These are phyloP conservation scores for Epiperipatus broadwayi DNA, from an alignment of 2,888 invertebrate genomes.

Conservation along the genomic window DNA sequence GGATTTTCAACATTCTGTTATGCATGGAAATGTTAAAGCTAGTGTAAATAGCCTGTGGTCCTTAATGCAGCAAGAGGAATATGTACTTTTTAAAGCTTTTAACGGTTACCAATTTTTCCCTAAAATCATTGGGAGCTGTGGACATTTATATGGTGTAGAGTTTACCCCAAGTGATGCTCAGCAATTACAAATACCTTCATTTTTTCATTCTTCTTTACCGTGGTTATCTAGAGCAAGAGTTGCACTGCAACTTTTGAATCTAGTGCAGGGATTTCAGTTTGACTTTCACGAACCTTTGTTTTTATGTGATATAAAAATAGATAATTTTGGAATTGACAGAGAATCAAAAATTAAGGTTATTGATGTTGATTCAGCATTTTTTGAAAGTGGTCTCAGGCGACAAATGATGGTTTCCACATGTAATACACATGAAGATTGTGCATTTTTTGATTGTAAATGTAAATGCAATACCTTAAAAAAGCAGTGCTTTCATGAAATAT, in stretches of 20 bases:
- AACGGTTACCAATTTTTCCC: constrained; percentile 43
- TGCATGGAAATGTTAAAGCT: no score
- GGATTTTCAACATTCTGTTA: constrained; percentile 13
- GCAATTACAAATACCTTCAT: no score
- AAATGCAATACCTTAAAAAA: constrained; percentile 36
- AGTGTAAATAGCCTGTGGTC: constrained; percentile 43
- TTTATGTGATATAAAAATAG: constrained; percentile 46
- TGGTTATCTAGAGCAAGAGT: constrained; percentile 20
- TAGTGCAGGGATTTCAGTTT: constrained; percentile 39
- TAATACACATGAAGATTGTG: constrained; percentile 41
- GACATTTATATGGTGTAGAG: constrained; percentile 44
- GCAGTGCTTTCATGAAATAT: constrained; percentile 37
- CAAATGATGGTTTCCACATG: constrained; percentile 27
- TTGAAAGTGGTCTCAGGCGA: constrained; percentile 29
- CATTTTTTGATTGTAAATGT: constrained; percentile 45
- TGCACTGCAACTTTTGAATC: constrained; percentile 38
- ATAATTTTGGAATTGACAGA: constrained; percentile 41
- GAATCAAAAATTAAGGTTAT: constrained; percentile 33
- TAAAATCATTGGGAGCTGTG: constrained; percentile 44
- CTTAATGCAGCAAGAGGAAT: constrained; percentile 45
- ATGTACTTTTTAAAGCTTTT: constrained; percentile 39
- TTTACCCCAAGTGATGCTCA: no score
- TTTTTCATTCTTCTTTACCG: no score
- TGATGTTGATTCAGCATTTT: constrained; percentile 43
- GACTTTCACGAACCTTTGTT: constrained; percentile 41